Evolutionary conservation across 2,113 vertebrate genomes (phyloP).

Genomic region (Sebastes fasciatus): DNA sequence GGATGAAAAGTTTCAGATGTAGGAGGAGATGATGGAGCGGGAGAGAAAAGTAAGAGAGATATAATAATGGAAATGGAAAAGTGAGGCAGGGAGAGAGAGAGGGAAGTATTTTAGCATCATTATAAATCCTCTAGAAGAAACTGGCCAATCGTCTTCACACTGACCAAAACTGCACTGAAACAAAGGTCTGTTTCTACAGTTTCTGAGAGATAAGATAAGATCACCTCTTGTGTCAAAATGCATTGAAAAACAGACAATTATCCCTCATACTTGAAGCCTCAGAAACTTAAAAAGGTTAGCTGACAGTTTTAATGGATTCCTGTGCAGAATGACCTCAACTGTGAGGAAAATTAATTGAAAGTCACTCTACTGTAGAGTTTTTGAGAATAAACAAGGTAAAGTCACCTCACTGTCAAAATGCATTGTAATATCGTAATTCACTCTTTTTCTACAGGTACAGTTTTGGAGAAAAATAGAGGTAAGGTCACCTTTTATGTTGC

Average conservation of each 20-base stretch:
- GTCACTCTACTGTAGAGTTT: neutral
- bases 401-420: neutral
- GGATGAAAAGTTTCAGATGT: slow-evolving; percentile 3
- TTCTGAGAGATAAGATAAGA: neutral
- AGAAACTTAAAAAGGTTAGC: neutral
- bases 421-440: neutral
- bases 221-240: neutral
- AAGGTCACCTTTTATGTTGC: neutral
- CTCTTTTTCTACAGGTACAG: neutral
- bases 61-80: slow-evolving; percentile 16
- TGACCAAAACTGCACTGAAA: neutral
- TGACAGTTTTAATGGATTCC: neutral
- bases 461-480: neutral
- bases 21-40: neutral
- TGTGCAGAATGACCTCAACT: neutral
- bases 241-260: neutral
- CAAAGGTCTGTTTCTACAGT: neutral
- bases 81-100: slow-evolving; percentile 3
- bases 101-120: neutral
- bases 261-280: neutral
- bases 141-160: neutral
- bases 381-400: neutral
- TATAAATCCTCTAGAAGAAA: slow-evolving; percentile 29
- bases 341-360: neutral
- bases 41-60: neutral